Percentiles rank a stretch among this genome's conserved stretches.
phyloP scores from a whole-genome alignment of 2,113 vertebrate species.

The Phaetusa simplex region DNA sequence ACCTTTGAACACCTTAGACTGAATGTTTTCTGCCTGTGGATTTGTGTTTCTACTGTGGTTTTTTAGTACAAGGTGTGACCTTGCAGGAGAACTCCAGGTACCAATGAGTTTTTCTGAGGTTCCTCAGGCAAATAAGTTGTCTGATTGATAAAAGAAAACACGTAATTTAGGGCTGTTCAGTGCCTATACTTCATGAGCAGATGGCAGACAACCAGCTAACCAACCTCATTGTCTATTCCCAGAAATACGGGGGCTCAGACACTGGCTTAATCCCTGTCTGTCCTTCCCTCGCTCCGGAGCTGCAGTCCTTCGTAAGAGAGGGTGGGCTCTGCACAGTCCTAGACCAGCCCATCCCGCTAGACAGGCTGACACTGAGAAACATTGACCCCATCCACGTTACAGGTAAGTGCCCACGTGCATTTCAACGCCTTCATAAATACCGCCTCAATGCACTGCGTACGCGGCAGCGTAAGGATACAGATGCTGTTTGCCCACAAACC shows the following conservation, averaged over 20 bases:
- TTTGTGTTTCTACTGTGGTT: not conserved
- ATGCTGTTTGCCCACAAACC: not conserved
- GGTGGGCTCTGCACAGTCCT: slow-evolving; percentile 82
- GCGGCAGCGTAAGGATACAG: not conserved
- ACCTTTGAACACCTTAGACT: not conserved
- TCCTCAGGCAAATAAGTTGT: not conserved
- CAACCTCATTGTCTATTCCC: slow-evolving; percentile 35
- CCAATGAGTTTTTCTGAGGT: not conserved
- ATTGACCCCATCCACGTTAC: slow-evolving; percentile 69
- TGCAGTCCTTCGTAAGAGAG: slow-evolving; percentile 85
- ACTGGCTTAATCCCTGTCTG: slow-evolving; percentile 59
- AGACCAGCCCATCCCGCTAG: slow-evolving; percentile 88
- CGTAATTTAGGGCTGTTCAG: not conserved
- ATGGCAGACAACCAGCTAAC: not conserved
- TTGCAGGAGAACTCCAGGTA: not conserved
- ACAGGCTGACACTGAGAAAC: slow-evolving; percentile 84
- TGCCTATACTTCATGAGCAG: not conserved
- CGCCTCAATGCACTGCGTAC: accelerated
- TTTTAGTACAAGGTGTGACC: not conserved
- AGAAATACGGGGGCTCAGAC: slow-evolving; percentile 80
- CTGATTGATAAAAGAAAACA: not conserved
- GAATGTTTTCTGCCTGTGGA: not conserved
- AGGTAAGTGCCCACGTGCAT: slow-evolving; percentile 22
- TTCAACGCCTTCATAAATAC: not conserved
- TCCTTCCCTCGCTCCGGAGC: slow-evolving; percentile 78